Conservation (phyloP, 1,140 invertebrate genomes). For the Drosophila biarmipes region DNA sequence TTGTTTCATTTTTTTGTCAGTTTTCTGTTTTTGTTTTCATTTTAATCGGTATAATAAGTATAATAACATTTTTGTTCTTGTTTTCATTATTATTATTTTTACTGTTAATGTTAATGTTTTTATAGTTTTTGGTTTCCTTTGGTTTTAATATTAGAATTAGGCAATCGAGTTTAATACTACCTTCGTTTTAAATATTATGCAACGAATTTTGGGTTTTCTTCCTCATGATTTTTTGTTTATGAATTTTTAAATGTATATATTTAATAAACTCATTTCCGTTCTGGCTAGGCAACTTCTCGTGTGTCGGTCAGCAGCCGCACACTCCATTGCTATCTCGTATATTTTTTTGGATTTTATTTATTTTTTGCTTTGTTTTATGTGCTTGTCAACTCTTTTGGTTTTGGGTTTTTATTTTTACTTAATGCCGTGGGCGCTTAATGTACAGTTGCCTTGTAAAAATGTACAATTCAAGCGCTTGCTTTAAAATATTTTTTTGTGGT, state of each 20-base stretch:
- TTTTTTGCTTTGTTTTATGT: constrained; percentile 63
- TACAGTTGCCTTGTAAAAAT: constrained; percentile 83
- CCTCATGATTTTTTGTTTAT: constrained; percentile 61
- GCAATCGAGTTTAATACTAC: constrained; percentile 84
- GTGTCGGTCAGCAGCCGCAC: constrained; percentile 42
- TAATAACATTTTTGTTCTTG: constrained; percentile 83
- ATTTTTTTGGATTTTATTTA: constrained; percentile 48
- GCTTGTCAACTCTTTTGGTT: constrained; percentile 69
- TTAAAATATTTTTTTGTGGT: constrained; percentile 70
- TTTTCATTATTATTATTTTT: constrained; percentile 76
- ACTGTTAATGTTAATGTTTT: constrained; percentile 81
- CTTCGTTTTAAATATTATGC: constrained; percentile 83
- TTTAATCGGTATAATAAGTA: constrained; percentile 84
- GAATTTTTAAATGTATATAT: constrained; percentile 79
- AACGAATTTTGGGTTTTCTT: constrained; percentile 75
- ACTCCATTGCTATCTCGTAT: constrained; percentile 57
- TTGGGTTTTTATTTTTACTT: constrained; percentile 55
- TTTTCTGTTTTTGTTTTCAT: constrained; percentile 78
- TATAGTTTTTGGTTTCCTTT: constrained; percentile 62
- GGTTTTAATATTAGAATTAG: constrained; percentile 84
- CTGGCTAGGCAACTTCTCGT: constrained; percentile 73
- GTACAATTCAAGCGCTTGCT: constrained; percentile 81
- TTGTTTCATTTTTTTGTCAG: constrained; percentile 79
- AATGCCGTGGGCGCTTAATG: constrained; percentile 79
- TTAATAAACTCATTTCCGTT: constrained; percentile 82